phyloP scores from a whole-genome alignment of 1,140 invertebrate species.

The Drosophila ficusphila region DNA sequence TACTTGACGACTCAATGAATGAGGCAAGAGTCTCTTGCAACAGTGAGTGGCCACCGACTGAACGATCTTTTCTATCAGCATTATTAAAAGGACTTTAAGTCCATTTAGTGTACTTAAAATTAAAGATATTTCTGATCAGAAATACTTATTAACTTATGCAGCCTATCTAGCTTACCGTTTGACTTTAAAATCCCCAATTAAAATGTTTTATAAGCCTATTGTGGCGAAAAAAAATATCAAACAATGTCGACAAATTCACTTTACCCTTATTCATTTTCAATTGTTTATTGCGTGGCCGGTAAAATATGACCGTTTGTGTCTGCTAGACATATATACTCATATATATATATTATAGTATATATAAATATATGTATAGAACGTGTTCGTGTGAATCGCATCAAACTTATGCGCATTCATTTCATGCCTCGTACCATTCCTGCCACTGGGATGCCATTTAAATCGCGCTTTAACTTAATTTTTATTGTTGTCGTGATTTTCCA shows the following conservation, averaged over 20 bases:
- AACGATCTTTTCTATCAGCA: background rate
- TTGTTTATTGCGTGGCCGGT: constrained; percentile 58
- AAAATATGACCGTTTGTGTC: constrained; percentile 9
- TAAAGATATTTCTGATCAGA: background rate
- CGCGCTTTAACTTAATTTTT: constrained; percentile 74
- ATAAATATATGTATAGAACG: too few species aligned
- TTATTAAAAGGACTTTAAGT: background rate
- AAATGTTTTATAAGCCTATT: constrained; percentile 75
- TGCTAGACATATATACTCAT: too few species aligned
- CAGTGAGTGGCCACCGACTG: constrained; percentile 32
- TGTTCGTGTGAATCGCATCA: constrained; percentile 54
- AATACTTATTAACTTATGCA: constrained; percentile 39
- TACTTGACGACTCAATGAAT: constrained; percentile 81
- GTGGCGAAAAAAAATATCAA: constrained; percentile 44
- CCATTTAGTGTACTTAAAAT: background rate
- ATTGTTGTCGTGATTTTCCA: constrained; percentile 69
- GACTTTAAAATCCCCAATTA: constrained; percentile 43
- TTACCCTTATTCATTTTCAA: constrained; percentile 49
- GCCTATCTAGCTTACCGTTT: background rate
- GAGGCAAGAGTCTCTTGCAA: constrained; percentile 47
- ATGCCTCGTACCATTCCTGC: constrained; percentile 41
- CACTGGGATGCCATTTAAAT: constrained; percentile 59
- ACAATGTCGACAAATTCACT: constrained; percentile 59
- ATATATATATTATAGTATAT: too few species aligned
- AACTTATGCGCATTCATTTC: constrained; percentile 63